A percentile compares a stretch with the other conserved stretches of the same genome.
Evolutionary conservation across 2,113 vertebrate species (phyloP).

Genomic region (Perca fluviatilis): DNA sequence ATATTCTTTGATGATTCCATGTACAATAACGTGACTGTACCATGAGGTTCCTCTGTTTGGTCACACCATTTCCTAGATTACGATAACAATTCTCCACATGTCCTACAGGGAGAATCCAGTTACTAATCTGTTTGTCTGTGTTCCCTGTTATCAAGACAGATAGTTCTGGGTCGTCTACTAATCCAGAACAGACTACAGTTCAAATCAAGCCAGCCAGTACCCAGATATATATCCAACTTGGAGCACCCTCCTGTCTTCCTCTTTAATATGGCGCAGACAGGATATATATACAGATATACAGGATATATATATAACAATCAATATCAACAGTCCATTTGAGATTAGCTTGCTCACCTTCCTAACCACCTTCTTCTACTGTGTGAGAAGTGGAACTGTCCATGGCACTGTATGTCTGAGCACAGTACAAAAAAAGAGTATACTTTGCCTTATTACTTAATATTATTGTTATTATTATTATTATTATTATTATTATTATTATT

Average conservation of each 20-base stretch:
- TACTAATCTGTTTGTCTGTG: constrained; percentile 31
- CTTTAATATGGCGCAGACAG: background rate
- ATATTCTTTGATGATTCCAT: background rate
- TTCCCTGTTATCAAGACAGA: constrained; percentile 13
- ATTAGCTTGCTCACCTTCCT: background rate
- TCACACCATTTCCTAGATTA: background rate
- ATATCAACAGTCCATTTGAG: background rate
- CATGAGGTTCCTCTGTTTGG: constrained; percentile 14
- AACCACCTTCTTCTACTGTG: background rate
- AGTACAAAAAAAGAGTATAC: background rate
- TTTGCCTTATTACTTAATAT: background rate
- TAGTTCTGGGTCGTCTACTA: constrained; percentile 18
- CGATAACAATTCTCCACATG: constrained; percentile 8
- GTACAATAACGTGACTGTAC: background rate
- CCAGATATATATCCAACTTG: background rate
- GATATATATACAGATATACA: no score
- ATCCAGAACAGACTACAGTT: constrained; percentile 18
- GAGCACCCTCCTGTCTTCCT: background rate
- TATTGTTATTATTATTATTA: no score
- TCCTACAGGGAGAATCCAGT: constrained; percentile 5
- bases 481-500: no score
- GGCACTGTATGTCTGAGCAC: constrained; percentile 36
- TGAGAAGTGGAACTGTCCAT: constrained; percentile 27
- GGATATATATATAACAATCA: background rate
- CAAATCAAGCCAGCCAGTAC: background rate